Percentiles rank a stretch among this genome's conserved stretches.
Conservation (phyloP, 30 jellyfish, hydroid and myxozoan genomes). For the Sanderia malayensis region DNA sequence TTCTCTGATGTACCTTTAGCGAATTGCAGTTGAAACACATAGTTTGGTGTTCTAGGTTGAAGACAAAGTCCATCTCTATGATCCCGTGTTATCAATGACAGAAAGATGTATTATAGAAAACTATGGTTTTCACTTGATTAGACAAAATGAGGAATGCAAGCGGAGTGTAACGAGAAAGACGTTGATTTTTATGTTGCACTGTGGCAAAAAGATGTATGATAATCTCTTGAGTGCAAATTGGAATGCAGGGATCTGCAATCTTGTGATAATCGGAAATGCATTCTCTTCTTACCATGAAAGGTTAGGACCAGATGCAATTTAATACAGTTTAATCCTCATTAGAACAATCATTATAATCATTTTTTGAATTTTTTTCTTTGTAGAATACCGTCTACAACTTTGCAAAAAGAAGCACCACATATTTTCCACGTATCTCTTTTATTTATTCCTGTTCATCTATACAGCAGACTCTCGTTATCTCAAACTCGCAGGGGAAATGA, state of each 20-base stretch:
- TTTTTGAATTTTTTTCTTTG: background rate
- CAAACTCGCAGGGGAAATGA: too few relatives aligned
- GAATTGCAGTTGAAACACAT: too few relatives aligned
- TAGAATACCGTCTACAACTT: slow-evolving; percentile 34
- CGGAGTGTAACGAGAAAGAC: slow-evolving; percentile 42
- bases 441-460: background rate
- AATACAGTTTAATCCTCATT: background rate
- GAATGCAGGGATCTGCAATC: slow-evolving; percentile 24
- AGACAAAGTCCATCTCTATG: slow-evolving; percentile 41
- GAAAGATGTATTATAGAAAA: slow-evolving; percentile 42
- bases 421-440: slow-evolving; percentile 47
- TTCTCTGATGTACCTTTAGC: too few relatives aligned
- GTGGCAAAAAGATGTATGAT: slow-evolving; percentile 85
- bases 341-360: background rate
- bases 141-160: slow-evolving; percentile 80
- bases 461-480: background rate
- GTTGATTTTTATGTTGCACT: slow-evolving; percentile 71
- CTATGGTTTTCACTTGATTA: slow-evolving; percentile 36
- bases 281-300: slow-evolving; percentile 64
- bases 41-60: slow-evolving; percentile 5
- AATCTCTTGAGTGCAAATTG: slow-evolving; percentile 72
- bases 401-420: slow-evolving; percentile 31
- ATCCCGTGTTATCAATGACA: slow-evolving; percentile 46
- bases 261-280: slow-evolving; percentile 62
- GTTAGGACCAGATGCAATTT: slow-evolving; percentile 31